Evolutionary conservation across 2,113 vertebrate genomes (phyloP).

Genomic region (mouse (Mus musculus)): GRCm39 chr10:97551501-97552000

Average conservation of each 20-base stretch:
- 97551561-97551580: no score
- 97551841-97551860: not conserved
- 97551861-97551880: not conserved
- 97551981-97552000: no score
- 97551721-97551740: not conserved
- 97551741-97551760: not conserved
- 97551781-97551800: not conserved
- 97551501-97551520: fast-evolving
- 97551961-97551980: no score
- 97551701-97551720: not conserved
- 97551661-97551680: not conserved
- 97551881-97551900: not conserved
- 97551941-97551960: no score
- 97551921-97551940: not conserved
- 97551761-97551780: not conserved
- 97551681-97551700: not conserved
- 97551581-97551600: not conserved
- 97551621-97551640: not conserved
- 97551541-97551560: not conserved
- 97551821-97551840: not conserved
- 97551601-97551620: not conserved
- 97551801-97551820: not conserved
- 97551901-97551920: not conserved
- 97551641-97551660: not conserved
- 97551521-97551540: fast-evolving